A percentile compares a stretch with the other conserved stretches of the same genome.
Conservation (phyloP, 2,113 vertebrate genomes). For the Romanogobio albipinnatus region DNA sequence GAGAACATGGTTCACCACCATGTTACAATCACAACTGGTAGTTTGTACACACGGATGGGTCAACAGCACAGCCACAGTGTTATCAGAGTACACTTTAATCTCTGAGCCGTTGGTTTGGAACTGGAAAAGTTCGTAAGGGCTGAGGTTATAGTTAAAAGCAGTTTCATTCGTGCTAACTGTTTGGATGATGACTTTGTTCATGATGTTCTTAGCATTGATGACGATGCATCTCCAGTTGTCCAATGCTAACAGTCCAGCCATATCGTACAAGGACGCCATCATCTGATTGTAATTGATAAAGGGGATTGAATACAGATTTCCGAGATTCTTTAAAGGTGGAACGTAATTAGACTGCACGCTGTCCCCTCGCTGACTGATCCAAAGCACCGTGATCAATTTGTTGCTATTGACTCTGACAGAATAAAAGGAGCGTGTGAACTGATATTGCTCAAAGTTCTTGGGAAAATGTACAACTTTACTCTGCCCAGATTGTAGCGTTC, state of each 20-base stretch:
- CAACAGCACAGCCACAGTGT: conserved; percentile 61
- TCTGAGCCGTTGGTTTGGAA: background rate
- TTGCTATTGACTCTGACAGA: conserved; percentile 44
- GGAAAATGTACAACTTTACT: background rate
- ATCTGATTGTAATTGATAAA: background rate
- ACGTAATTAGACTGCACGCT: conserved; percentile 66
- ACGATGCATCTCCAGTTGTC: conserved; percentile 54
- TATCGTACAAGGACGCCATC: background rate
- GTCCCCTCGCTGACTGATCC: conserved; percentile 2
- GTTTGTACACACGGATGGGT: conserved; percentile 62
- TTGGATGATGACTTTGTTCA: conserved; percentile 51
- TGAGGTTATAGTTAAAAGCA: rapidly evolving
- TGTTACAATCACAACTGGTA: conserved; percentile 60
- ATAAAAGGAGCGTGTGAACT: rapidly evolving
- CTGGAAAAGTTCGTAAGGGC: conserved; percentile 39
- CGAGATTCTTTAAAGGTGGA: conserved; percentile 50
- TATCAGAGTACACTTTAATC: background rate
- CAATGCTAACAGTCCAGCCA: background rate
- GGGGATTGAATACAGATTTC: conserved; percentile 62
- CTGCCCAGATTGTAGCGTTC: background rate
- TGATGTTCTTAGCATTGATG: background rate
- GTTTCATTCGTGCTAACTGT: rapidly evolving
- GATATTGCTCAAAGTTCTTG: conserved; percentile 26
- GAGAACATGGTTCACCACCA: conserved; percentile 58
- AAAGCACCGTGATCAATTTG: conserved; percentile 41